These are phyloP conservation scores for Pangasius larnaudii DNA, from an alignment of 2,797 vertebrate genomes.

Conservation along the genomic window DNA sequence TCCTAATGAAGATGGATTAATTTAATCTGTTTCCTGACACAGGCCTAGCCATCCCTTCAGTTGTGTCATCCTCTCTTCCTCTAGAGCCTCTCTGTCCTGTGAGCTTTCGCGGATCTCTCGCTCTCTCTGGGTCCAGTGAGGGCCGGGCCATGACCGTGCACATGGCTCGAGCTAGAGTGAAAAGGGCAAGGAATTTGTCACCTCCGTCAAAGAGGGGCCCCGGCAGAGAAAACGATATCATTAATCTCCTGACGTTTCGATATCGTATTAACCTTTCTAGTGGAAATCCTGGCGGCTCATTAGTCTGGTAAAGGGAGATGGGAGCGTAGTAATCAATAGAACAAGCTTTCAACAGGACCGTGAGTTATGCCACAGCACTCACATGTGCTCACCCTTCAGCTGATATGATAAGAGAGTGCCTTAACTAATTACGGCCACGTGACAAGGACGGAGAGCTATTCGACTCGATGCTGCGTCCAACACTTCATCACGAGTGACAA, in stretches of 20 bases:
- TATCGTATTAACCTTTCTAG: constrained; percentile 86
- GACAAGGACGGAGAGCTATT: constrained; percentile 50
- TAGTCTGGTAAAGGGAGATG: constrained; percentile 75
- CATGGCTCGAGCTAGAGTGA: constrained; percentile 61
- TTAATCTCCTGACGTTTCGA: constrained; percentile 87
- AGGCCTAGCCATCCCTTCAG: constrained; percentile 49
- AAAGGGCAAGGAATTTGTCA: constrained; percentile 85
- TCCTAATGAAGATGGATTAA: constrained; percentile 86
- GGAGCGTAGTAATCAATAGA: constrained; percentile 77
- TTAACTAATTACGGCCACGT: constrained; percentile 57
- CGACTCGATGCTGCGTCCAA: constrained; percentile 26
- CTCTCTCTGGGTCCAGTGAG: background rate
- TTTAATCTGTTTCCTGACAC: constrained; percentile 80
- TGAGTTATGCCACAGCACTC: constrained; percentile 70
- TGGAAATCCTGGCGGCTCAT: constrained; percentile 77
- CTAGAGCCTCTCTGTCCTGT: constrained; percentile 23
- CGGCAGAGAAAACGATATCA: constrained; percentile 75
- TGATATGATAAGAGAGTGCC: constrained; percentile 61
- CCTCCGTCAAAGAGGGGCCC: constrained; percentile 67
- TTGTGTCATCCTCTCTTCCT: constrained; percentile 49
- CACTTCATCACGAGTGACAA: constrained; percentile 33
- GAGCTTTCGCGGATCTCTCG: background rate
- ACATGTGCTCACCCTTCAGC: constrained; percentile 68
- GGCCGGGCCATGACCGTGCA: background rate
- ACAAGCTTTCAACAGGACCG: constrained; percentile 72